Evolutionary conservation across 1,140 invertebrate genomes (phyloP).

Genomic region (Ridgeia piscesae): DNA sequence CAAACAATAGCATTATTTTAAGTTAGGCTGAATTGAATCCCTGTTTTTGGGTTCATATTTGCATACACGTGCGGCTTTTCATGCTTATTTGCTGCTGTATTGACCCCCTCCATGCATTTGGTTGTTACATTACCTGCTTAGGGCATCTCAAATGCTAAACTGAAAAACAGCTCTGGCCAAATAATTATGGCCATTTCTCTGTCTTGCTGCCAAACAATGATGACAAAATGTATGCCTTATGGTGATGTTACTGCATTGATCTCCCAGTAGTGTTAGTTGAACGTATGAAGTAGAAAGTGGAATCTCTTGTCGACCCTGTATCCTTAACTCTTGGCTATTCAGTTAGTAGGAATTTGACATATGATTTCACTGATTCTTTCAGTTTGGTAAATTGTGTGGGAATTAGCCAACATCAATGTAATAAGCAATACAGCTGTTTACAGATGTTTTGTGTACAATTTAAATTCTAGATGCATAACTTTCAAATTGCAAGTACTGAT

Average conservation of each 20-base stretch:
- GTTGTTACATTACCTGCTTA: too few relatives aligned
- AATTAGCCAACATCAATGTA: not conserved
- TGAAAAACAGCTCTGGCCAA: too few relatives aligned
- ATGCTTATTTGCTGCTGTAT: too few relatives aligned
- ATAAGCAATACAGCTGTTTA: not conserved
- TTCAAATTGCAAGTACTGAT: too few relatives aligned
- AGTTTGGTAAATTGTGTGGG: not conserved
- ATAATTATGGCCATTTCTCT: not conserved
- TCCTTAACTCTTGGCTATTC: not conserved
- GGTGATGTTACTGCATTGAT: not conserved
- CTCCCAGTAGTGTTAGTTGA: not conserved
- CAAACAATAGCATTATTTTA: not conserved
- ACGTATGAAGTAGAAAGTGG: not conserved
- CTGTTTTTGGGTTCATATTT: not conserved
- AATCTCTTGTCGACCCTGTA: not conserved
- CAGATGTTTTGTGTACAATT: too few relatives aligned
- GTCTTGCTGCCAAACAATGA: not conserved
- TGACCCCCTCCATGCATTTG: too few relatives aligned
- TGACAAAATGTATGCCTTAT: not conserved
- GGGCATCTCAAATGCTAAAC: too few relatives aligned
- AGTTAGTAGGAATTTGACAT: not conserved
- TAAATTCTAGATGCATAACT: too few relatives aligned
- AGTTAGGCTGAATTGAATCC: not conserved
- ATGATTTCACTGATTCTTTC: not conserved
- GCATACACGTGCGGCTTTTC: too few relatives aligned